phyloP scores from a whole-genome alignment of 1,140 invertebrate genomes.

The Nephila pilipes region DNA sequence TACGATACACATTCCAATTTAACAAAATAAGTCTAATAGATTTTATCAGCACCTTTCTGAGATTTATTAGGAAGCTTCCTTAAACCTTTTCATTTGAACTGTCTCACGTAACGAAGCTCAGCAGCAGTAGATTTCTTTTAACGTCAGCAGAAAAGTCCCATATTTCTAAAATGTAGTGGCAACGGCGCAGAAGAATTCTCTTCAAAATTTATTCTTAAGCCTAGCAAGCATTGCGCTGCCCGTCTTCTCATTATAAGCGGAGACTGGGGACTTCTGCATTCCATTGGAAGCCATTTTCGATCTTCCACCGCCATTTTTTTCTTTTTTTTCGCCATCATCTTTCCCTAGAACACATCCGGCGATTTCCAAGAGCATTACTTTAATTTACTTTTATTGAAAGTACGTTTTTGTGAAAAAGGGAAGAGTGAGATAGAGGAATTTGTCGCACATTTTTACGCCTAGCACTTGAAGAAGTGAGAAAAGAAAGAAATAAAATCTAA shows the following conservation, averaged over 20 bases:
- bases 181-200: neutral
- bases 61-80: no score
- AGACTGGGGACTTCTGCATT: neutral
- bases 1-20: no score
- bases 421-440: neutral
- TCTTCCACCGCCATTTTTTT: neutral
- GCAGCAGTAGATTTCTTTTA: neutral
- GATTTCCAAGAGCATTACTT: constrained; percentile 31
- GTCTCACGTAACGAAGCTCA: neutral
- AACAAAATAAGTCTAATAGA: no score
- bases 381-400: constrained; percentile 38
- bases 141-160: neutral
- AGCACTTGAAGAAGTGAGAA: neutral
- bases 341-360: neutral
- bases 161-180: neutral
- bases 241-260: constrained; percentile 2
- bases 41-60: no score
- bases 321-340: neutral
- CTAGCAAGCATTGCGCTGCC: neutral
- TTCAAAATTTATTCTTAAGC: neutral
- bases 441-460: constrained; percentile 23
- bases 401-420: neutral
- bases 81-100: no score
- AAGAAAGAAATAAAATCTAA: neutral
- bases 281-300: constrained; percentile 23